Base-by-base conservation (phyloP, 1,140 invertebrate species). In the Hyphantria cunea region DNA sequence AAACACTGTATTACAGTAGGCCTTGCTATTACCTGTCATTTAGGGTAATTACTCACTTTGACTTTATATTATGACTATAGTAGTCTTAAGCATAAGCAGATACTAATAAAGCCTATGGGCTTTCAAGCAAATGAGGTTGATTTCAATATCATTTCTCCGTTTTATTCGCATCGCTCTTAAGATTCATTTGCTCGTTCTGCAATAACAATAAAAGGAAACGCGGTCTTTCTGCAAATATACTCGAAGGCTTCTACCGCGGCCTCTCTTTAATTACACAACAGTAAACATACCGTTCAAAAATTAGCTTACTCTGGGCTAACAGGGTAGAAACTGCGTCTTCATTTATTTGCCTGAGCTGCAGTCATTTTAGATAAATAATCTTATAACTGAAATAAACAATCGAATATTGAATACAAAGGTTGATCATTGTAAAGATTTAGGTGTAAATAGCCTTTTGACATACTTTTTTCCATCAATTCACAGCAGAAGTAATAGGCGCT, bases 171-270 rank as follows among this genome's bases (percentile, higher is more conserved):
- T 52, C 17, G 11, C 17, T 14, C n/a, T 34, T 31, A 51, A 17
- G 44, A 62, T 62, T 66, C 52, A 51, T 54, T 56, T 50, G 34
- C 42, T 32, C 31, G 42, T 37, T 45, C 42, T 39, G 55, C 45
- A 62, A 62, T 66, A 56, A 66, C 64, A 66, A 62, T 66, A 56
- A 66, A 66, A 56, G 44, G 51, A 52, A 66, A 31, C 52, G 45
- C 45, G 64, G 49, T 62, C 47, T 56, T 56, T 37, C 39, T 55
- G 60, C 50, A 51, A 66, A 66, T 66, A 53, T 41, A 55, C 54
- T 59, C 47, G n/a, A 51, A 50, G 47, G 39, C 34, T 37, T 44
- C 32, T 15, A 25, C 37, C 44, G 39, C 41, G 32, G 51, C n/a
- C 44, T 44, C 32, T 25, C 17, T 31, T 42, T 66, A 66, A 66